phyloP scores from a whole-genome alignment of 2,797 vertebrate species.

The Acridotheres tristis region DNA sequence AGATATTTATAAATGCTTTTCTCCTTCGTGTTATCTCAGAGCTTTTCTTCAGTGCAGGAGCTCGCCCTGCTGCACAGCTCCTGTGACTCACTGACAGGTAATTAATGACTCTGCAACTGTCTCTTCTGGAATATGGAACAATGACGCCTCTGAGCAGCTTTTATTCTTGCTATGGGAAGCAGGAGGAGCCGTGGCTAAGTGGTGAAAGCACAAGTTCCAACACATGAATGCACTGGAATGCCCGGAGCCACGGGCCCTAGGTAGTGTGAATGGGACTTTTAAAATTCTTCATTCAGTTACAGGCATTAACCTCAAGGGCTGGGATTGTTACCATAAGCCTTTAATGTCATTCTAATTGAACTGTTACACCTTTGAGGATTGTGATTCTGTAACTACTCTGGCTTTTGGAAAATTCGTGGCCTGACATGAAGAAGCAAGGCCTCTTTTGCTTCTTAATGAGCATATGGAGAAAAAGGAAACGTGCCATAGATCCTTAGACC shows the following conservation, averaged over 20 bases:
- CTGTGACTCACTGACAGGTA: not conserved
- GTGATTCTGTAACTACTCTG: not conserved
- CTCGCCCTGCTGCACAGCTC: not conserved
- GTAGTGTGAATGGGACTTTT: not conserved
- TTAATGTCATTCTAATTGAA: not conserved
- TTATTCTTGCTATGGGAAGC: not conserved
- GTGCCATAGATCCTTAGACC: not conserved
- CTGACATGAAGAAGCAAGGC: not conserved
- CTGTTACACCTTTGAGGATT: not conserved
- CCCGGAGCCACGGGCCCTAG: not conserved
- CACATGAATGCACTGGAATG: not conserved
- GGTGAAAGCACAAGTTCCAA: not conserved
- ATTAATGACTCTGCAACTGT: slow-evolving; percentile 6
- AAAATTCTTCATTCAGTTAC: not conserved
- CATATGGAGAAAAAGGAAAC: not conserved
- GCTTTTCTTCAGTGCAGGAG: not conserved
- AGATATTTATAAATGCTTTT: slow-evolving; percentile 26
- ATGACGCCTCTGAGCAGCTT: slow-evolving; percentile 13
- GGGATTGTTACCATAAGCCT: not conserved
- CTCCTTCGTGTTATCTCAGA: not conserved
- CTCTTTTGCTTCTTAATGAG: not conserved
- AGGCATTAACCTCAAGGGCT: not conserved
- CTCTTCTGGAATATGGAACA: not conserved
- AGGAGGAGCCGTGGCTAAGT: not conserved
- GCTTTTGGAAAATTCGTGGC: not conserved